These are phyloP conservation scores for Resseliella maxima DNA, from an alignment of 2,888 invertebrate genomes.

Conservation along the genomic window DNA sequence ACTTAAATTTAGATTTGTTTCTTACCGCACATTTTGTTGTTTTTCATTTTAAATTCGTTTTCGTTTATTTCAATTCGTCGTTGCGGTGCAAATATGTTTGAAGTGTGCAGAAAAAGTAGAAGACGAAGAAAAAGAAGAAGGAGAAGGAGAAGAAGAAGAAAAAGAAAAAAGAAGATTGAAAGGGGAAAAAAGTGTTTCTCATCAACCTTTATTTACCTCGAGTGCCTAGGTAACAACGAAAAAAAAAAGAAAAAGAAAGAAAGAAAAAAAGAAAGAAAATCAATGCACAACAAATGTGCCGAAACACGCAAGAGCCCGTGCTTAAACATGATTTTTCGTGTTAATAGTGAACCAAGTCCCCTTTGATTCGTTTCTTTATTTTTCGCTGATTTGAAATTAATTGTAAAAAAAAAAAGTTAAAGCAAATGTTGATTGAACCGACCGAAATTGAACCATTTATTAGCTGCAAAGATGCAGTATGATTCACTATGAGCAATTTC, in stretches of 20 bases:
- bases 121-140: neutral
- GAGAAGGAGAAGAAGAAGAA: no score
- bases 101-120: neutral
- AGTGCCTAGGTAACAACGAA: neutral
- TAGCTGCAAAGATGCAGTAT: no score
- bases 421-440: neutral
- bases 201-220: neutral
- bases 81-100: neutral
- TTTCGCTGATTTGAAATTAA: constrained; percentile 5
- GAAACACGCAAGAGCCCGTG: neutral
- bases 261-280: neutral
- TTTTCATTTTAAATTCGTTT: neutral
- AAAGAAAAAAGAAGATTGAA: neutral
- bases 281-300: neutral
- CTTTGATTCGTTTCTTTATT: neutral
- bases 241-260: no score
- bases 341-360: neutral
- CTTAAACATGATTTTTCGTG: constrained; percentile 3
- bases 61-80: neutral
- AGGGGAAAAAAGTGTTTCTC: neutral
- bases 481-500: no score
- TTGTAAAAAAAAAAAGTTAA: neutral
- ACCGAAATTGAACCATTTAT: neutral
- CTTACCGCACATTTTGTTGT: constrained; percentile 18
- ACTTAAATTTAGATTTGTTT: neutral